Base-by-base conservation (phyloP, 1,140 invertebrate species). In the Bombus impatiens region DNA sequence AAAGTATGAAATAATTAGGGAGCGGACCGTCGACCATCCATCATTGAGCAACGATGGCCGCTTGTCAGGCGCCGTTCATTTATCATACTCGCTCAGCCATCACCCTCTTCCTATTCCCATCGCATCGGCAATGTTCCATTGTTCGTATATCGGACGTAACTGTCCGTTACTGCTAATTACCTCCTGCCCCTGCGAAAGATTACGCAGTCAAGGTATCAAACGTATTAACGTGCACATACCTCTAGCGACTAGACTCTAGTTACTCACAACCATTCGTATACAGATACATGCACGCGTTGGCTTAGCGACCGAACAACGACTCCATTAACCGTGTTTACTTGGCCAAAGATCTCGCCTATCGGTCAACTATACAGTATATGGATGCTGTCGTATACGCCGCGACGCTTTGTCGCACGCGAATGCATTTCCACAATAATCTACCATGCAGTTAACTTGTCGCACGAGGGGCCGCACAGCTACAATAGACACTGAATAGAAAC, bases 1-100 rank as follows among this genome's bases (percentile, higher is more conserved):
- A 95, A 95, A 95, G 94, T 95, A 95, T 95, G 95, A 95, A 95
- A 95, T 95, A 95, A 95, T 95, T 95, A 95, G 94, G 94, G 94
- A 93, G 91, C 89, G 75, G 88, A 88, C 89, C 89, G 92, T 91
- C 92, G 92, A 92, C 92, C 94, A 95, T 95, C 94, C 91, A 95
- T 95, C 95, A 95, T 94, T 91, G 92, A 87, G 87, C 84, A 93
- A 93, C 94, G 94, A 95, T 95, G 94, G 93, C 94, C 93, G 94
- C 93, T 94, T 94, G 94, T 94, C 94, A 94, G 92, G 85, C 90
- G 86, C 88, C 93, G 91, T 94, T 94, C 95, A 95, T 95, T 95
- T 93, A 95, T 95, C 94, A 95, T 94, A 94, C 94, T 95, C 94
- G 93, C 94, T 94, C 94, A 93, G 89, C 93, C 92, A 92, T 94